Percentiles rank a stretch among this genome's conserved stretches.
Evolutionary conservation across 2,797 vertebrate genomes (phyloP).

Genomic region (Mormyrops boulengeri): DNA sequence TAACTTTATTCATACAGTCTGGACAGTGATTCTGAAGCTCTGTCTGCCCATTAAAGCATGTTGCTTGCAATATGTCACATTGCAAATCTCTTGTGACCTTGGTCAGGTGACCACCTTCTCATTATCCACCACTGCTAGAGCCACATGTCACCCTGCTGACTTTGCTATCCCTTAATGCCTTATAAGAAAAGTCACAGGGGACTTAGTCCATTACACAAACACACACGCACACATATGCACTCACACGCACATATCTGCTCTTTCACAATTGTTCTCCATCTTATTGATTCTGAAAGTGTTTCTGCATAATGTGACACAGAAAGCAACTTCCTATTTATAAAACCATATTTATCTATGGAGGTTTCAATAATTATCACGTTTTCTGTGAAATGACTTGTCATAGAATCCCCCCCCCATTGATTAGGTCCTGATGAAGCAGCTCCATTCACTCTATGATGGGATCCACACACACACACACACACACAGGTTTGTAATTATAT

Average conservation of each 20-base stretch:
- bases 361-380: background rate
- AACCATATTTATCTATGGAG: background rate
- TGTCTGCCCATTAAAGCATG: background rate
- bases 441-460: background rate
- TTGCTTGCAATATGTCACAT: background rate
- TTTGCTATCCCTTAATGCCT: background rate
- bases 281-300: background rate
- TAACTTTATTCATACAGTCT: background rate
- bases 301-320: background rate
- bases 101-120: background rate
- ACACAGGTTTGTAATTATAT: background rate
- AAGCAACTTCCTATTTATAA: background rate
- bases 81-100: background rate
- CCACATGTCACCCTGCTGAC: background rate
- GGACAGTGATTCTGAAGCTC: background rate
- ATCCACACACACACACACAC: background rate
- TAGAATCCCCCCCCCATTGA: background rate
- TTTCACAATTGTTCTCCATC: background rate
- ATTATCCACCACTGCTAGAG: background rate
- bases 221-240: background rate
- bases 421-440: background rate
- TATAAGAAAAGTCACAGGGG: background rate
- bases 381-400: background rate
- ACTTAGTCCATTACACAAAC: background rate
- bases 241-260: background rate